phyloP scores from a whole-genome alignment of 2,797 vertebrate genomes.

The Harpagifer antarcticus region DNA sequence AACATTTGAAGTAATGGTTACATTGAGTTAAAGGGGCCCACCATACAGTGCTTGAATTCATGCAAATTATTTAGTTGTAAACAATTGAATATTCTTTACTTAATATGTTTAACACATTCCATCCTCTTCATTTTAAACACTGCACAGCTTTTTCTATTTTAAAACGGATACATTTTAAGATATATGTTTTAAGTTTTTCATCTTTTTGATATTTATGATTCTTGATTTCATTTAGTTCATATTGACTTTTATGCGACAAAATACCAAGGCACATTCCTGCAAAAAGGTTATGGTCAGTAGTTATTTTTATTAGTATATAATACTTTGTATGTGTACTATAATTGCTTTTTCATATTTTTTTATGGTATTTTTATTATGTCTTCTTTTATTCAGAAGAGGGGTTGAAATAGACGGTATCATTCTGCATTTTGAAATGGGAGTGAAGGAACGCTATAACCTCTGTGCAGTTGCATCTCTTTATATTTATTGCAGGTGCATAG shows the following conservation, averaged over 20 bases:
- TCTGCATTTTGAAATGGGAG: not conserved
- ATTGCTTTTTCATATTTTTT: not conserved
- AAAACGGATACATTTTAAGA: no score
- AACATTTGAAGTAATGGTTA: not conserved
- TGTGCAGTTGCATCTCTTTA: not conserved
- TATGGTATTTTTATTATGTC: not conserved
- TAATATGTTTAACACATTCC: not conserved
- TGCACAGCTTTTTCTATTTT: no score
- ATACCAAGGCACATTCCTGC: not conserved
- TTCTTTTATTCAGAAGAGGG: not conserved
- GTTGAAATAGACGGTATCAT: not conserved
- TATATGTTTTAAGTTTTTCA: not conserved
- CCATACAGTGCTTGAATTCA: not conserved
- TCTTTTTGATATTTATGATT: not conserved
- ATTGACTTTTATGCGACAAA: not conserved
- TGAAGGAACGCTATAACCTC: not conserved
- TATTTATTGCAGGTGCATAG: constrained; percentile 2
- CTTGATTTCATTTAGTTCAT: not conserved
- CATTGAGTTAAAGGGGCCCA: not conserved
- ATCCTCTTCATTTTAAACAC: not conserved
- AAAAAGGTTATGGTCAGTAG: not conserved
- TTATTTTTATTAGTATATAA: not conserved
- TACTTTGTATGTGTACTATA: not conserved
- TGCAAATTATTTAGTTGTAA: not conserved
- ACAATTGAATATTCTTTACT: not conserved